These are phyloP conservation scores for Cepaea nemoralis DNA, from an alignment of 1,140 invertebrate genomes.

Conservation along the genomic window DNA sequence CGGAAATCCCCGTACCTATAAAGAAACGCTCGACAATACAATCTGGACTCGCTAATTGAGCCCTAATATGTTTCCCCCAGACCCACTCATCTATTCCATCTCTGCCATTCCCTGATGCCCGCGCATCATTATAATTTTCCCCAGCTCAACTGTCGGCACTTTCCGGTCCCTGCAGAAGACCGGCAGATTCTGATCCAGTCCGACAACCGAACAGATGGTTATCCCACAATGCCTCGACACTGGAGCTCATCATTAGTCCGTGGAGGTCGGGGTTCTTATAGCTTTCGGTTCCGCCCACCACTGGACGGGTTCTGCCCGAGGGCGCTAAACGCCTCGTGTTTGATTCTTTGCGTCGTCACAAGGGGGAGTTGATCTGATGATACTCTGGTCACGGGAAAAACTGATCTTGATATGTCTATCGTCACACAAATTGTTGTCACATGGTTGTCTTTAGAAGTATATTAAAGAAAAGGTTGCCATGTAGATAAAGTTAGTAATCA, in stretches of 20 bases:
- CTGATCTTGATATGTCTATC: no score
- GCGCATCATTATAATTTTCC: background rate
- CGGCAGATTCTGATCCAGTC: background rate
- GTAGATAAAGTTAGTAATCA: no score
- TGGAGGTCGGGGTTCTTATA: background rate
- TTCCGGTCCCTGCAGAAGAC: background rate
- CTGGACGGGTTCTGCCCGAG: background rate
- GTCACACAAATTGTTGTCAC: no score
- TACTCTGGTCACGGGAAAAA: background rate
- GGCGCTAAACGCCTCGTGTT: background rate
- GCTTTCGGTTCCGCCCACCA: background rate
- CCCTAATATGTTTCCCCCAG: no score
- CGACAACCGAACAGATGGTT: conserved; percentile 23
- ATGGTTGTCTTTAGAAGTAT: no score
- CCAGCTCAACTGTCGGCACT: background rate
- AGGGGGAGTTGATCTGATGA: background rate
- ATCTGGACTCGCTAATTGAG: no score
- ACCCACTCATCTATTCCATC: no score
- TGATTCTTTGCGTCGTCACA: background rate
- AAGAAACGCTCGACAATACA: no score
- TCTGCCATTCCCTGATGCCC: no score
- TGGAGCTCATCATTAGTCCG: conserved; percentile 3
- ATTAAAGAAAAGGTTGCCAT: no score
- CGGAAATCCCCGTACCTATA: no score
- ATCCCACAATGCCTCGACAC: conserved; percentile 11